Conservation (phyloP, 2,888 invertebrate species). For the Hyposoter dolosus region DNA sequence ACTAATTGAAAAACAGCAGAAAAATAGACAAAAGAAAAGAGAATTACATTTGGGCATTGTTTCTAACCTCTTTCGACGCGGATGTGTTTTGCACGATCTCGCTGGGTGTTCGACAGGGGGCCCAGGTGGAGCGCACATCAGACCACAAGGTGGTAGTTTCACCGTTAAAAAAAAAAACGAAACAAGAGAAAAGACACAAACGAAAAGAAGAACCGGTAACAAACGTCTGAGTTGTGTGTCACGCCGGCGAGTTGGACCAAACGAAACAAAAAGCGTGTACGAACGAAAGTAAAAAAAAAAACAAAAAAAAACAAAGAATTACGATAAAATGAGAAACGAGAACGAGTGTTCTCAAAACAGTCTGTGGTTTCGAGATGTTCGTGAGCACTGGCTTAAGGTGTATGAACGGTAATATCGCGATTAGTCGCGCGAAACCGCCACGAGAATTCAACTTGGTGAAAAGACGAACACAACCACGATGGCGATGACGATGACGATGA, state of each 20-base stretch:
- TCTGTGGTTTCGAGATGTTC: conserved; percentile 28
- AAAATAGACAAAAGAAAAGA: not conserved
- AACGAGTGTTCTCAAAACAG: conserved; percentile 26
- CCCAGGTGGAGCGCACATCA: conserved; percentile 69
- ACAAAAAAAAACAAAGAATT: conserved; percentile 15
- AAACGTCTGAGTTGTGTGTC: not conserved
- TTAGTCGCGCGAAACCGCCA: conserved; percentile 56
- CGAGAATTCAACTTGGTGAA: conserved; percentile 60
- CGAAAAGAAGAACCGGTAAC: not conserved
- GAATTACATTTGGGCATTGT: conserved; percentile 53
- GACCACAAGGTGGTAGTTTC: conserved; percentile 43
- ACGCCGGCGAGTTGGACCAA: conserved; percentile 6
- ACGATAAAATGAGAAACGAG: conserved; percentile 25
- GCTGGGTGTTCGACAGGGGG: conserved; percentile 65
- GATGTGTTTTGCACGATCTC: conserved; percentile 58
- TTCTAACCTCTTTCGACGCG: conserved; percentile 70
- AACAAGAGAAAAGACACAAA: conserved; percentile 11
- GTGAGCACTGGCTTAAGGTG: conserved; percentile 41
- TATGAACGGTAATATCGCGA: conserved; percentile 49
- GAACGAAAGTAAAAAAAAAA: not conserved
- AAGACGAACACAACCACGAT: conserved; percentile 24
- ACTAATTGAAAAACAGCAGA: not conserved
- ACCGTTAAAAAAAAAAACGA: conserved; percentile 8
- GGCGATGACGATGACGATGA: conserved; percentile 39
- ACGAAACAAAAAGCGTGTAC: conserved; percentile 11